Base-by-base conservation (phyloP, 1,140 invertebrate genomes). In the Drosophila serrata region DNA sequence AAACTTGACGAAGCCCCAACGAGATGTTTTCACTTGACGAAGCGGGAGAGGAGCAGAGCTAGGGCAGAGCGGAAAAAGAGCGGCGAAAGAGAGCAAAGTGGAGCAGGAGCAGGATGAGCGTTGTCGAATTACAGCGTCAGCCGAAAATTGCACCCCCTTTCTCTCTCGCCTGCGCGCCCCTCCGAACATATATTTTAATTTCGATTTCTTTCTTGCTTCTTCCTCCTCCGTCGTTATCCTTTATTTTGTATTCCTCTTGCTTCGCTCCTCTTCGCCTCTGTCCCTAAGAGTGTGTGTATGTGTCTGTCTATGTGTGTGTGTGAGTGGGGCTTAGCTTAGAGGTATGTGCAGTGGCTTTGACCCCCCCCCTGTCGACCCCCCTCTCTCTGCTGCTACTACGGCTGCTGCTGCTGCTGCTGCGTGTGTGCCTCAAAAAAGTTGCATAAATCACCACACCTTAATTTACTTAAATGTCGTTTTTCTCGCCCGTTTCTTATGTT, bases 401-500 rank as follows among this genome's bases (percentile, higher is more conserved):
- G 43, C 37, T 72, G 74, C 81, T 22, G 53, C 46, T 15, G 57
- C 49, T 37, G 51, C 33, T 55, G 51, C 40, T 74, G 75, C 82
- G 62, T 67, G 70, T 75, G 73, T 77, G 63, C 58, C 81, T 78
- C 59, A 57, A 85, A 79, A 90, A 90, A 90, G 87, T 92, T 92
- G 91, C 90, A 92, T 92, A 92, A 92, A 92, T 91, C 87, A 92
- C 91, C 91, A 92, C 91, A 91, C 91, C 91, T 92, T 92, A 92
- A 92, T 92, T 92, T 92, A 91, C 75, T 91, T 91, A 80, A 85
- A 81, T 73, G 51, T 42, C 78, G 33, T 63, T 70, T 77, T 48
- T 55, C 29, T 46, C 35, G 40, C 13, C 24, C 40, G 49, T 75
- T 37, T 56, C 51, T 64, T 48, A 42, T 63, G 29, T 7, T 49